phyloP scores from a whole-genome alignment of 2,113 vertebrate species.

The Dipodomys spectabilis region DNA sequence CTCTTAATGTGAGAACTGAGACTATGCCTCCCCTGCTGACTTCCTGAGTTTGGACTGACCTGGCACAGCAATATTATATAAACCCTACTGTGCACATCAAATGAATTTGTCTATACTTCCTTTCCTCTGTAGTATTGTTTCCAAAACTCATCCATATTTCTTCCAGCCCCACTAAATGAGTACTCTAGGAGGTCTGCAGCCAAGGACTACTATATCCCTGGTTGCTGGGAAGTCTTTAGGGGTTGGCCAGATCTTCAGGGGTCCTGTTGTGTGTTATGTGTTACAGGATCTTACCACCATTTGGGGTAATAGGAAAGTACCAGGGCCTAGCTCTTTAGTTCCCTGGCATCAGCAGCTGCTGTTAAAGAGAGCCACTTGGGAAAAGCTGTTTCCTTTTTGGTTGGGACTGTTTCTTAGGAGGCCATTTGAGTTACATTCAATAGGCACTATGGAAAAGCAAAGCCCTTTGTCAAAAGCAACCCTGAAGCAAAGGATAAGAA shows the following conservation, averaged over 20 bases:
- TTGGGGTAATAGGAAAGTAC: background rate
- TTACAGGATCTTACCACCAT: background rate
- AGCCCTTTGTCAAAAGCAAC: background rate
- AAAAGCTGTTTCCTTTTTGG: background rate
- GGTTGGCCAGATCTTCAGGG: background rate
- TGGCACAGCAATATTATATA: background rate
- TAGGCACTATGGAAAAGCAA: background rate
- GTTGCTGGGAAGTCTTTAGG: background rate
- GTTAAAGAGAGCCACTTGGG: background rate
- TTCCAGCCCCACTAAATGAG: background rate
- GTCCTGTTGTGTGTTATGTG: background rate
- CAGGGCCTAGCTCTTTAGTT: background rate
- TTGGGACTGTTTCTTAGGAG: background rate
- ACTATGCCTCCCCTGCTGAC: background rate
- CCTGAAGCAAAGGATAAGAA: slow-evolving; percentile 15
- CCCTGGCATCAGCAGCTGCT: background rate
- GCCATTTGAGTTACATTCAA: background rate
- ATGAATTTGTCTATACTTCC: background rate
- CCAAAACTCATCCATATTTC: background rate
- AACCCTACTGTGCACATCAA: background rate
- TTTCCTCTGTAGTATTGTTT: background rate
- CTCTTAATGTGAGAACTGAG: background rate
- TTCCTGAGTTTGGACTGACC: background rate
- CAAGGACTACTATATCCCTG: background rate
- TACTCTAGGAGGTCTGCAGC: background rate